Percentiles rank a stretch among this genome's conserved stretches.
phyloP scores from a whole-genome alignment of 2,113 vertebrate species.

The Rana temporaria region DNA sequence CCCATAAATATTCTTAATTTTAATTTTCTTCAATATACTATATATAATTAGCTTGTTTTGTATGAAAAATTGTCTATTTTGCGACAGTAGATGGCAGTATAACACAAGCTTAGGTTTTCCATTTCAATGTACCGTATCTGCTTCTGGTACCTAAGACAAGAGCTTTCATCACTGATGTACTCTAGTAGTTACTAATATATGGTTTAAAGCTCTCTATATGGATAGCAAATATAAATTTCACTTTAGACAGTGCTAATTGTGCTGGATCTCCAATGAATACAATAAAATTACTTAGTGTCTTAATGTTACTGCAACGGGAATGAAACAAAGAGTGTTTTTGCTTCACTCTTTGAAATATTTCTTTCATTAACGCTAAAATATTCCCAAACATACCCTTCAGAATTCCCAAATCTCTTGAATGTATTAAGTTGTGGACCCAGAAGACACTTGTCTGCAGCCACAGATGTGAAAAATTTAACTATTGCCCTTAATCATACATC shows the following conservation, averaged over 20 bases:
- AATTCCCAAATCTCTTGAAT: background rate
- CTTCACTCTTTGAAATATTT: background rate
- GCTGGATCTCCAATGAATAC: background rate
- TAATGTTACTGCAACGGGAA: background rate
- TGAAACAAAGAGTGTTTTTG: background rate
- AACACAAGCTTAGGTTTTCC: constrained; percentile 1
- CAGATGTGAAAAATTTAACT: constrained; percentile 1
- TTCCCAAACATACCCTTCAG: constrained; percentile 7
- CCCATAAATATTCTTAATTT: too few species aligned
- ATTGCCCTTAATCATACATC: background rate
- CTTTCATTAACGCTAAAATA: background rate
- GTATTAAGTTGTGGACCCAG: background rate
- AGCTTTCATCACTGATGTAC: constrained; percentile 13
- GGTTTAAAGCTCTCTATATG: background rate
- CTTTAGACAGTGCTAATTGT: constrained; percentile 4
- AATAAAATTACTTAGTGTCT: background rate
- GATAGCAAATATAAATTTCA: constrained; percentile 17
- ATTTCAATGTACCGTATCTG: constrained; percentile 5
- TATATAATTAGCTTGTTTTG: too few species aligned
- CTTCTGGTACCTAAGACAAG: background rate
- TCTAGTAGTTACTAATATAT: constrained; percentile 15
- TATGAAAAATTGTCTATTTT: too few species aligned
- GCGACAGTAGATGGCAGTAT: constrained; percentile 41
- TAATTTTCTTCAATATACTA: too few species aligned
- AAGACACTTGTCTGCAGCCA: background rate